Conservation (phyloP, 2,888 invertebrate genomes). For the Pardosa pseudoannulata region DNA sequence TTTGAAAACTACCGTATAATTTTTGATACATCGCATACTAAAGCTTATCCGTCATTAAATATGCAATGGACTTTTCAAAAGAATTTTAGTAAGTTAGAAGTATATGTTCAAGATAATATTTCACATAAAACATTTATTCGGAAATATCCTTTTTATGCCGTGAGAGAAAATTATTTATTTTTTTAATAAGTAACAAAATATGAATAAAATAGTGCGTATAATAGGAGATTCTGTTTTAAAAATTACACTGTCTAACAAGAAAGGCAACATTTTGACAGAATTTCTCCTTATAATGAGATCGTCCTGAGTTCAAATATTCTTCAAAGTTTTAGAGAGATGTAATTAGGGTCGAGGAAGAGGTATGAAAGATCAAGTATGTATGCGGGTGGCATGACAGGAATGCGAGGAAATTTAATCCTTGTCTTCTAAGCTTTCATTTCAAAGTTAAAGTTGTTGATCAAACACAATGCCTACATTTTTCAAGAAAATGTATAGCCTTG, state of each 20-base stretch:
- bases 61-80: no score
- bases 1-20: no score
- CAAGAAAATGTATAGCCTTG: neutral
- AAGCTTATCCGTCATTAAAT: no score
- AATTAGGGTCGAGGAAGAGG: neutral
- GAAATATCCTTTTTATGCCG: no score
- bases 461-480: neutral
- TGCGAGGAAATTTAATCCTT: conserved; percentile 8
- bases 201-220: no score
- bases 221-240: neutral
- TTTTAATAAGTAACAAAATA: no score
- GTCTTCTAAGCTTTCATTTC: conserved; percentile 13
- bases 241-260: neutral
- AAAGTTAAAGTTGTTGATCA: neutral
- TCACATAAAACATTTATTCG: no score
- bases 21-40: no score
- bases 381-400: neutral
- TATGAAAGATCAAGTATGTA: conserved; percentile 7
- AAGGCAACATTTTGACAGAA: neutral
- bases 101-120: no score
- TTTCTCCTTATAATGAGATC: neutral
- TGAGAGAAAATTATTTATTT: no score
- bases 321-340: neutral
- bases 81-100: no score
- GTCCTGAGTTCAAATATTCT: conserved; percentile 3